These are phyloP conservation scores for Temnothorax rugatulus DNA, from an alignment of 2,888 invertebrate genomes.

Conservation along the genomic window DNA sequence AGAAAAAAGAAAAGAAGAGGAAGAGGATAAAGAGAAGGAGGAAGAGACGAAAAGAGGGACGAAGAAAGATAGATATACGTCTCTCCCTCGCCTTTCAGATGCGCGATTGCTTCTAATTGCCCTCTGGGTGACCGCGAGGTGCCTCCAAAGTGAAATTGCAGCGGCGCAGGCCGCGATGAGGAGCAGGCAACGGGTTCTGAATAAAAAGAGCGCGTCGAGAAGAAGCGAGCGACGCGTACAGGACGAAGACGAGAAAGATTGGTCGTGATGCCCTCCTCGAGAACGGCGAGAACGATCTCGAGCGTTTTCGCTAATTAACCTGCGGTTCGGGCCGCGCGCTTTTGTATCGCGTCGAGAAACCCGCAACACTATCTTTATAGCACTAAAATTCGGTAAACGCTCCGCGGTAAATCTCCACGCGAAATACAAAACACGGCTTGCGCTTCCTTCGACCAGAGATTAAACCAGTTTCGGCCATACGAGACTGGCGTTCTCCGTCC, in stretches of 20 bases:
- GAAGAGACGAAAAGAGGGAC: neutral
- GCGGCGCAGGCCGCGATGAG: slow-evolving; percentile 39
- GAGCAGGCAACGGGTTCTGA: slow-evolving; percentile 32
- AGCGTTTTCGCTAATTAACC: slow-evolving; percentile 76
- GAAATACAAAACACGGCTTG: slow-evolving; percentile 7
- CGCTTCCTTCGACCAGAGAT: slow-evolving; percentile 20
- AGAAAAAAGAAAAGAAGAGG: slow-evolving; percentile 7
- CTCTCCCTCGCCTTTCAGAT: slow-evolving; percentile 71
- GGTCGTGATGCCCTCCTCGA: slow-evolving; percentile 60
- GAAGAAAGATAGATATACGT: slow-evolving; percentile 26
- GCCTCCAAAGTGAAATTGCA: slow-evolving; percentile 76
- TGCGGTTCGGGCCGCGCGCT: slow-evolving; percentile 51
- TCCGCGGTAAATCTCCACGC: slow-evolving; percentile 44
- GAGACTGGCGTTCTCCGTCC: neutral
- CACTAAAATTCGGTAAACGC: slow-evolving; percentile 49
- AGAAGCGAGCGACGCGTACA: slow-evolving; percentile 39
- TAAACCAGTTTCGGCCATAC: slow-evolving; percentile 41
- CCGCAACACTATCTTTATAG: slow-evolving; percentile 4
- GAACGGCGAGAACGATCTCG: slow-evolving; percentile 61
- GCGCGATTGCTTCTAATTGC: slow-evolving; percentile 81
- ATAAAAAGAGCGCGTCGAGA: slow-evolving; percentile 60
- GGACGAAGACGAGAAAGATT: slow-evolving; percentile 46
- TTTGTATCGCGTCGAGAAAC: slow-evolving; percentile 32
- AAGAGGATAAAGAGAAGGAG: neutral
- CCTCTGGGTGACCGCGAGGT: slow-evolving; percentile 65